These are phyloP conservation scores for Stenolophus ochropezus DNA, from an alignment of 2,888 invertebrate species.

Conservation along the genomic window DNA sequence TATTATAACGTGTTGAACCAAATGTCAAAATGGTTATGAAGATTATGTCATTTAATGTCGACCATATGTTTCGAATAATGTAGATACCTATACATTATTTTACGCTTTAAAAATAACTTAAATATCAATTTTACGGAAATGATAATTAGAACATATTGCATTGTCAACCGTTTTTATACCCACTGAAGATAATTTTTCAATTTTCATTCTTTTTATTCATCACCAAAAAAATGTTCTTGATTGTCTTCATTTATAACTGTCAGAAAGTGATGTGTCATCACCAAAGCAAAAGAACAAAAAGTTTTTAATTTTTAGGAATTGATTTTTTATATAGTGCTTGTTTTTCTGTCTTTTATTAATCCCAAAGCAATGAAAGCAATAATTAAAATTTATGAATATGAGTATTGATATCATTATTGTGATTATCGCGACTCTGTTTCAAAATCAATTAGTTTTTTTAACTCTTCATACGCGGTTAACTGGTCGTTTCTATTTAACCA, in stretches of 20 bases:
- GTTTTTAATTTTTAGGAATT: not conserved
- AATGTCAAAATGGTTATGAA: slow-evolving; percentile 27
- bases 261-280: slow-evolving; percentile 37
- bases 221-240: slow-evolving; percentile 5
- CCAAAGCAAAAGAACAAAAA: not conserved
- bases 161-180: slow-evolving; percentile 25
- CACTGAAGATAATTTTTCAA: not conserved
- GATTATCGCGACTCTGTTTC: not conserved
- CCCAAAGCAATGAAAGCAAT: not conserved
- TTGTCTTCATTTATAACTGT: slow-evolving; percentile 44
- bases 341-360: not conserved
- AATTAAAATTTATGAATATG: not conserved
- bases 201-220: not conserved
- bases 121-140: slow-evolving; percentile 43
- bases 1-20: slow-evolving; percentile 1
- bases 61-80: slow-evolving; percentile 24
- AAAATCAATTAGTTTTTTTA: not conserved
- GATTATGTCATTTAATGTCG: slow-evolving; percentile 30
- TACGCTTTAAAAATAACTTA: slow-evolving; percentile 37
- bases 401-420: not conserved
- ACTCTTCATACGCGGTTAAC: not conserved
- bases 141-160: slow-evolving; percentile 38
- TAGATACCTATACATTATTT: slow-evolving; percentile 19
- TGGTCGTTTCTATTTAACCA: not conserved
- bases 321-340: slow-evolving; percentile 1